Evolutionary conservation across 2,113 vertebrate species (phyloP), one percentile per base, ranked within the genome.

Genomic region (Dolichotis patagonum): DNA sequence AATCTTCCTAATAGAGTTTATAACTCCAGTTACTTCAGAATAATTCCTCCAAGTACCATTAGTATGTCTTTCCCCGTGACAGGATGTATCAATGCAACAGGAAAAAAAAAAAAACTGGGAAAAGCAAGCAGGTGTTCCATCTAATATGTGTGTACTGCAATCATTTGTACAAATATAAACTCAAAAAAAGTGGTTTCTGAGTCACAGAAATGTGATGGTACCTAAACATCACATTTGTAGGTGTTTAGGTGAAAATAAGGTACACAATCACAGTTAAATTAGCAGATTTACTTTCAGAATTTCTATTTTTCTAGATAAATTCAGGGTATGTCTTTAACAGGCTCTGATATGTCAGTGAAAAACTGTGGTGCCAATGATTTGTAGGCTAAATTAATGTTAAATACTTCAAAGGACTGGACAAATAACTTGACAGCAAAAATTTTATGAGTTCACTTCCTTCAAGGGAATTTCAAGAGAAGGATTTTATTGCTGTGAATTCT

Each of bases 401-500:
- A 98, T 98, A 98, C 98, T 98, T 98, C 98, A 98, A 99, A 99
- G 98, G 94, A 97, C 94, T 97, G 97, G 98, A 98, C 98, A 98
- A 98, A 98, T 97, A 98, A 98, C 98, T 98, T 95, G 54, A 98
- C 98, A 98, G 98, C 98, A 99, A 98, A 97, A 97, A 94, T 98
- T 98, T 98, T 98, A 98, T 98, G 98, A 98, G 98, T 98, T 98
- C 98, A 98, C 97, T 98, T 98, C 98, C 98, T 98, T 98, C 97
- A 98, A 98, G 98, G 97, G 98, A 98, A 98, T 98, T 97, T 96
- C 96, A 98, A 98, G 98, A 98, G 98, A 71, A 90, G 97, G 73
- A 85, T 98, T 98, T 98, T 99, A 99, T 98, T 98, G 99, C 99
- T 99, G 98, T 46, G 94, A 98, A 98, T 98, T 99, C 98, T 98